phyloP scores from a whole-genome alignment of 2,113 vertebrate genomes.

The Strix uralensis region DNA sequence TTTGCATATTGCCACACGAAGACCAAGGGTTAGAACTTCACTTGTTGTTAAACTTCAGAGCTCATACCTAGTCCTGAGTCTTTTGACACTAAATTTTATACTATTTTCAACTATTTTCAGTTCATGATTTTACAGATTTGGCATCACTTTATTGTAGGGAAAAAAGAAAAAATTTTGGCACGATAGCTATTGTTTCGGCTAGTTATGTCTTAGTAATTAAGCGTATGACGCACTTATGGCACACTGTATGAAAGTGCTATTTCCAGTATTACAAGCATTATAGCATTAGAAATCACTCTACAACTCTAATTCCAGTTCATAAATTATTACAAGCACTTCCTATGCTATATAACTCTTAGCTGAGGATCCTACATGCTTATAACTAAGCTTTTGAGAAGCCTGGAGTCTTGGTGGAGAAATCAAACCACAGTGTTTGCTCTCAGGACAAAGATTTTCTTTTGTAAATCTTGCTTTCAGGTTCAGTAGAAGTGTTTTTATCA shows the following conservation, averaged over 20 bases:
- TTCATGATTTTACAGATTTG: neutral
- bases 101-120: neutral
- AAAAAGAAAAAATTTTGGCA: neutral
- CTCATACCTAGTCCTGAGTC: neutral
- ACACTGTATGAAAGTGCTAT: neutral
- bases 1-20: neutral
- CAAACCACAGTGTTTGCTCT: neutral
- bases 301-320: neutral
- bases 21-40: neutral
- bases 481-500: neutral
- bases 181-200: neutral
- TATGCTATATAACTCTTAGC: neutral
- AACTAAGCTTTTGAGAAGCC: neutral
- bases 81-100: neutral
- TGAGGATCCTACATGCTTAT: neutral
- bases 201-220: neutral
- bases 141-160: neutral
- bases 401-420: neutral
- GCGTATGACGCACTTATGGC: rapidly evolving
- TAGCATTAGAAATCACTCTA: neutral
- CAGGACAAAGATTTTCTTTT: neutral
- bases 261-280: neutral
- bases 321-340: neutral
- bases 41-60: neutral
- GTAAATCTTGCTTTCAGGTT: neutral